A percentile compares a stretch with the other conserved stretches of the same genome.
Evolutionary conservation across 53 echinoderm and acorn worm species (phyloP).

Genomic region (Arbacia lixula): DNA sequence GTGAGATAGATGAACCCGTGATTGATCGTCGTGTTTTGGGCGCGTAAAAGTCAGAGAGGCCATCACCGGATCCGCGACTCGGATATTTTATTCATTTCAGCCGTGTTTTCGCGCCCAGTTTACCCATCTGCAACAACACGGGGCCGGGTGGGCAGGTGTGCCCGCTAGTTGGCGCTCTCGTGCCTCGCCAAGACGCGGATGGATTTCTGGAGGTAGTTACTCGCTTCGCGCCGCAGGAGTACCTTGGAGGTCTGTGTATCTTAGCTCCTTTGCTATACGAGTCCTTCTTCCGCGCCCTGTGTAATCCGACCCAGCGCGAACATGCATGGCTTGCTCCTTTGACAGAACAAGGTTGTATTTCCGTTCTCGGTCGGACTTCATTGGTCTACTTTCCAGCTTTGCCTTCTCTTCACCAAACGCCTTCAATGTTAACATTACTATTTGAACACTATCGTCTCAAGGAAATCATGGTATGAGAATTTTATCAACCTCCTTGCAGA

Average conservation of each 20-base stretch:
- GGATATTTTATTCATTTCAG: conserved; percentile 42
- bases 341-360: conserved; percentile 3
- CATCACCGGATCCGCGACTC: conserved; percentile 8
- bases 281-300: not conserved
- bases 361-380: conserved; percentile 18
- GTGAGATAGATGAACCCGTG: conserved; percentile 27
- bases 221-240: not conserved
- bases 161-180: conserved; percentile 33
- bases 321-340: not conserved
- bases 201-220: not conserved
- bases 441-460: too few relatives aligned
- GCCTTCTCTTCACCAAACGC: too few relatives aligned
- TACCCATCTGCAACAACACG: conserved; percentile 37
- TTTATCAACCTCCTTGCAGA: too few relatives aligned
- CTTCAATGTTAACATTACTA: too few relatives aligned
- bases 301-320: not conserved
- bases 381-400: conserved; percentile 44
- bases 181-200: not conserved
- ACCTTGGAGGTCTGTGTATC: not conserved
- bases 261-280: not conserved
- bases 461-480: too few relatives aligned
- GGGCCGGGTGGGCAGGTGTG: conserved; percentile 39
- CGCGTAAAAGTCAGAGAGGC: conserved; percentile 32
- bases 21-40: conserved; percentile 16
- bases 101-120: conserved; percentile 10